Conservation (phyloP, 2,888 invertebrate species). For the Apodemia duryi region DNA sequence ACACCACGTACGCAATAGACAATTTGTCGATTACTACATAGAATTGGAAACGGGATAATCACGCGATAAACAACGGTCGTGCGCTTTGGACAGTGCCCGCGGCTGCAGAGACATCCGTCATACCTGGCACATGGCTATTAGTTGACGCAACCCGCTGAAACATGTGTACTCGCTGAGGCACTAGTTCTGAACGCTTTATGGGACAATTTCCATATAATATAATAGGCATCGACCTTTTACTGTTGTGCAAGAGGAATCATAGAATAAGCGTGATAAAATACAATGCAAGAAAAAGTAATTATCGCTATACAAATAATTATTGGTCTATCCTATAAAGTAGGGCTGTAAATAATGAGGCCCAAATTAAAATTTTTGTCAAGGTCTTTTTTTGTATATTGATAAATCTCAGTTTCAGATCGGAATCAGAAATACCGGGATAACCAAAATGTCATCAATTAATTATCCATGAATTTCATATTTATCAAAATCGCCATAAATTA, state of each 20-base stretch:
- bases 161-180: not conserved
- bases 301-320: not conserved
- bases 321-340: not conserved
- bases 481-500: too few relatives aligned
- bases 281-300: too few relatives aligned
- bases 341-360: not conserved
- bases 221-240: not conserved
- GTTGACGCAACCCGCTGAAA: constrained; percentile 4
- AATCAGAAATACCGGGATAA: too few relatives aligned
- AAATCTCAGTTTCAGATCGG: too few relatives aligned
- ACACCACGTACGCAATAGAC: constrained; percentile 2
- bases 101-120: constrained; percentile 8
- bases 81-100: not conserved
- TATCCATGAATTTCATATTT: too few relatives aligned
- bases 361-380: not conserved
- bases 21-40: constrained; percentile 11
- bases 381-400: not conserved
- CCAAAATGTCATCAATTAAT: too few relatives aligned
- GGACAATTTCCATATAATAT: not conserved
- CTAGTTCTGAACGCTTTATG: not conserved
- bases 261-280: too few relatives aligned
- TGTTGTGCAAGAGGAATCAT: too few relatives aligned
- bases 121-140: constrained; percentile 5
- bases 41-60: not conserved
- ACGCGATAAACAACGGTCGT: constrained; percentile 10